Evolutionary conservation across 2,888 invertebrate species (phyloP).

Genomic region (Andrena hattorfiana): DNA sequence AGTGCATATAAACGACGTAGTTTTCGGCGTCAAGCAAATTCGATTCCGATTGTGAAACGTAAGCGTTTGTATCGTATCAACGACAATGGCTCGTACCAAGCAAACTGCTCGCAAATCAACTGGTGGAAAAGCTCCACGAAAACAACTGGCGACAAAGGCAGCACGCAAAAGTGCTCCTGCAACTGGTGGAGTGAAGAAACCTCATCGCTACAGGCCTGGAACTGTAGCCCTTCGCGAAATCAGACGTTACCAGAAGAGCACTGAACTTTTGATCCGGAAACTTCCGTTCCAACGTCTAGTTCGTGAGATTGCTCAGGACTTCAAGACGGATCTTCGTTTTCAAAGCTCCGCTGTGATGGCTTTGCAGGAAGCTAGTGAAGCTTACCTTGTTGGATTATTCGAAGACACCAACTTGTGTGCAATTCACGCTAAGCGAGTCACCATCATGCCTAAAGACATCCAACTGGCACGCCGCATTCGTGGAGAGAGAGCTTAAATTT

Average conservation of each 20-base stretch:
- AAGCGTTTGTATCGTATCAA: too few relatives aligned
- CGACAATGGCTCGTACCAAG: constrained; percentile 10
- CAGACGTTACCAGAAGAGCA: constrained; percentile 90
- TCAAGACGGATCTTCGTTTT: constrained; percentile 88
- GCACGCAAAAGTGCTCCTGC: constrained; percentile 90
- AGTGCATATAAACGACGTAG: background rate
- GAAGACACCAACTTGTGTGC: constrained; percentile 61
- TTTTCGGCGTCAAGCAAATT: background rate
- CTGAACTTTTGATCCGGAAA: constrained; percentile 90
- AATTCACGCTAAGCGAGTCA: constrained; percentile 56
- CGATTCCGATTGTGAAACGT: background rate
- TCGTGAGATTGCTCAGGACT: constrained; percentile 91
- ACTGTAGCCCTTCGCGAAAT: constrained; percentile 90
- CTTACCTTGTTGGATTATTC: constrained; percentile 87
- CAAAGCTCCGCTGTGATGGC: constrained; percentile 90
- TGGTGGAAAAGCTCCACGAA: constrained; percentile 87
- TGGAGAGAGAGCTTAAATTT: constrained; percentile 84
- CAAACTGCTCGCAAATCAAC: constrained; percentile 85
- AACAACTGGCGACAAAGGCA: constrained; percentile 90
- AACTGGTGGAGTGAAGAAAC: constrained; percentile 91
- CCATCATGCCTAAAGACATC: constrained; percentile 64
- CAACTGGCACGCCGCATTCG: constrained; percentile 86
- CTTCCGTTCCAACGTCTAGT: constrained; percentile 90
- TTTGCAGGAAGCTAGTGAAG: constrained; percentile 88
- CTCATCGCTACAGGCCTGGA: constrained; percentile 90